These are phyloP conservation scores for Nothocercus nigrocapillus DNA, from an alignment of 2,113 vertebrate genomes.

Conservation along the genomic window DNA sequence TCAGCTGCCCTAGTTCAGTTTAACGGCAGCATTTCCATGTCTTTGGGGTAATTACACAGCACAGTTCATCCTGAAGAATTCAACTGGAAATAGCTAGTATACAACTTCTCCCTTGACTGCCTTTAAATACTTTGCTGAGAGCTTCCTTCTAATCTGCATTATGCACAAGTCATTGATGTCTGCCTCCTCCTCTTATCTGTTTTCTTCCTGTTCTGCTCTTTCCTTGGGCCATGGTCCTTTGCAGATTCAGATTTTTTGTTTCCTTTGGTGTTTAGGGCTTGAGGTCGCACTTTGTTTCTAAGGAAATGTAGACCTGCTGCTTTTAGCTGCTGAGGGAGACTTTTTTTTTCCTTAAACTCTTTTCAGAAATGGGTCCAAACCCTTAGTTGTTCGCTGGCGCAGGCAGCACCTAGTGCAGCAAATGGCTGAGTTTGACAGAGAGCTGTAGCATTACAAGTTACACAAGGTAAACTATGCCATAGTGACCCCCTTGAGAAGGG, in stretches of 20 bases:
- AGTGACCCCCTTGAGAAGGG: not conserved
- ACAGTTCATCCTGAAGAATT: not conserved
- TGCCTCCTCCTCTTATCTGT: not conserved
- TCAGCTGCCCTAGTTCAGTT: not conserved
- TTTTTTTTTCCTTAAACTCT: not conserved
- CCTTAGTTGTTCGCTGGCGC: not conserved
- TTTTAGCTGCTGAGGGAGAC: not conserved
- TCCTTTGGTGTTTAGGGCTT: not conserved
- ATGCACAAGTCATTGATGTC: not conserved
- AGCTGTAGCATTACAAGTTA: not conserved
- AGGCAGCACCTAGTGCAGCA: not conserved
- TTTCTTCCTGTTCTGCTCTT: not conserved
- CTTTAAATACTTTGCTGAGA: not conserved
- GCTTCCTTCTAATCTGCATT: not conserved
- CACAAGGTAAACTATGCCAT: not conserved
- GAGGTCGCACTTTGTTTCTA: not conserved
- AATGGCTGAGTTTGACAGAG: not conserved
- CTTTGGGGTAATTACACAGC: not conserved
- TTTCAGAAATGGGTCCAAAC: not conserved
- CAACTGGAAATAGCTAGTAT: not conserved
- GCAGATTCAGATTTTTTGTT: not conserved
- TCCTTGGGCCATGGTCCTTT: not conserved
- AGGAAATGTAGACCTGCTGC: not conserved
- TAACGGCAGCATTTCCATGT: not conserved
- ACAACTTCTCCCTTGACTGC: not conserved